Conservation (phyloP, 2,113 vertebrate species). For the Toxotes chatareus region DNA sequence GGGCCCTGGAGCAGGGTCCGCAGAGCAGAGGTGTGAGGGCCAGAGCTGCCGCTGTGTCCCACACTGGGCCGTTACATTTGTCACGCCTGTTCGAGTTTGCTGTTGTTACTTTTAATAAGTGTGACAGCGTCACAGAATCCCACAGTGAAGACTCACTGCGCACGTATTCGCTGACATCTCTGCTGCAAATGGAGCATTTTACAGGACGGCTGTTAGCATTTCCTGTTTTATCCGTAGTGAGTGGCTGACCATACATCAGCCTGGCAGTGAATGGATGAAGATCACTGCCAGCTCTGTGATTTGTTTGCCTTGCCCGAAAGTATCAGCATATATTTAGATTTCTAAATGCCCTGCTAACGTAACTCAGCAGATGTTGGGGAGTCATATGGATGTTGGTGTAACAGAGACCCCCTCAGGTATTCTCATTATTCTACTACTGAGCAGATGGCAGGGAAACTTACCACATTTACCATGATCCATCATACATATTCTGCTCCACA, state of each 20-base stretch:
- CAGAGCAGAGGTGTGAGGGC: constrained; percentile 34
- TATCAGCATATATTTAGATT: constrained; percentile 76
- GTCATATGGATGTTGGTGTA: constrained; percentile 78
- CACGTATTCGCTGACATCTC: constrained; percentile 31
- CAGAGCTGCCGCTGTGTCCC: constrained; percentile 39
- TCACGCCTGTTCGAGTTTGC: constrained; percentile 68
- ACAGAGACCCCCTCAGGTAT: constrained; percentile 82
- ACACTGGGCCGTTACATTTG: constrained; percentile 76
- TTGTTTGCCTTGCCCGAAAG: constrained; percentile 56
- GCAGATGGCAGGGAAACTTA: constrained; percentile 80
- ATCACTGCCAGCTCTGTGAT: constrained; percentile 55
- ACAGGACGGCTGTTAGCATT: constrained; percentile 44
- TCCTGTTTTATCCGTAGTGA: constrained; percentile 47
- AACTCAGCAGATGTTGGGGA: constrained; percentile 80
- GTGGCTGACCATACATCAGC: constrained; percentile 43
- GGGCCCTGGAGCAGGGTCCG: constrained; percentile 1
- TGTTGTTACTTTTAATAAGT: constrained; percentile 78
- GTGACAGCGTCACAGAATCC: constrained; percentile 59
- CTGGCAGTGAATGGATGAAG: constrained; percentile 44
- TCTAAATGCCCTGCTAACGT: constrained; percentile 69
- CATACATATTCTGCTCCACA: constrained; percentile 81
- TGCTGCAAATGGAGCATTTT: constrained; percentile 50
- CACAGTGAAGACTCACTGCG: constrained; percentile 56
- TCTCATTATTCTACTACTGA: constrained; percentile 81
- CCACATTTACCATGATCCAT: constrained; percentile 80